Conservation (phyloP, 2,113 vertebrate genomes). For the Hippocampus zosterae region DNA sequence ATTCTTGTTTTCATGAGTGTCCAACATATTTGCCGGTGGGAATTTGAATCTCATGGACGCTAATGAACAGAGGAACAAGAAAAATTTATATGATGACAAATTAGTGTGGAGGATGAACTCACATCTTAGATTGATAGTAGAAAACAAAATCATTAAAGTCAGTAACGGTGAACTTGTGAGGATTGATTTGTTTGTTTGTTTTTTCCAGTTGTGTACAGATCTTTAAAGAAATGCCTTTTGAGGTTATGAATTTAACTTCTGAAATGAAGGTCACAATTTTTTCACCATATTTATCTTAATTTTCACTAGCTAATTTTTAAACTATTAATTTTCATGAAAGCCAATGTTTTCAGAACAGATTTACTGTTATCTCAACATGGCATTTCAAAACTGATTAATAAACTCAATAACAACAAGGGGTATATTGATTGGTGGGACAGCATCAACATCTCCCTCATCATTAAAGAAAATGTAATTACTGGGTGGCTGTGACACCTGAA, state of each 20-base stretch:
- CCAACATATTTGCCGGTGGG: slow-evolving; percentile 21
- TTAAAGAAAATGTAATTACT: slow-evolving; percentile 38
- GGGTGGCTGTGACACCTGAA: slow-evolving; percentile 21
- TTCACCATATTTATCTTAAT: not conserved
- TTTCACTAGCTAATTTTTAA: not conserved
- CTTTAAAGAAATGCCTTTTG: not conserved
- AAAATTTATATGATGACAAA: slow-evolving; percentile 29
- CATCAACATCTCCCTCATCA: slow-evolving; percentile 37
- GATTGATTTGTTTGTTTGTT: slow-evolving; percentile 31
- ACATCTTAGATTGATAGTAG: slow-evolving; percentile 43
- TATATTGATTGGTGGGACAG: slow-evolving; percentile 29
- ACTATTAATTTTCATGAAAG: not conserved
- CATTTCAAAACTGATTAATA: slow-evolving; percentile 22
- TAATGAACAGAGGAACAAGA: slow-evolving; percentile 36
- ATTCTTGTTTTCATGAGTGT: slow-evolving; percentile 5
- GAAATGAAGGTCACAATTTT: not conserved
- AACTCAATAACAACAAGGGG: slow-evolving; percentile 23
- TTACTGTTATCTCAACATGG: slow-evolving; percentile 15
- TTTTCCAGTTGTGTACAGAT: not conserved
- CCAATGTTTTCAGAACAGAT: not conserved
- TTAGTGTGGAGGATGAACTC: slow-evolving; percentile 41
- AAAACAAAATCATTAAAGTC: slow-evolving; percentile 16
- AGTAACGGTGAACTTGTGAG: not conserved
- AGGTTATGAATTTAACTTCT: not conserved
- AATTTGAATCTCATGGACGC: slow-evolving; percentile 27